A percentile compares a stretch with the other conserved stretches of the same genome.
phyloP scores from a whole-genome alignment of 2,797 vertebrate genomes.

The Phrynocephalus forsythii region DNA sequence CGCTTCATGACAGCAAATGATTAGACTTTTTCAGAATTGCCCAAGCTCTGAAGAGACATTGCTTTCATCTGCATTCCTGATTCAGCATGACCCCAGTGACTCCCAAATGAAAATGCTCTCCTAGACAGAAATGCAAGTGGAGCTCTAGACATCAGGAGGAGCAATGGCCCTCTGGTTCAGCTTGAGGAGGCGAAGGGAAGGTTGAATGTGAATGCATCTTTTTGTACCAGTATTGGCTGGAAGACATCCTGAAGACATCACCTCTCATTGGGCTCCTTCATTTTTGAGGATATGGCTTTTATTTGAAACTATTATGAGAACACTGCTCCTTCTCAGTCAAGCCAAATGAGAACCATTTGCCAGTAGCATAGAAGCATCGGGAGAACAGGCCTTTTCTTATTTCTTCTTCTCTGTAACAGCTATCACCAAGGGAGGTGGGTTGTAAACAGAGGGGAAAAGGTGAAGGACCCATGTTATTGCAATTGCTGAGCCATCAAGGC shows the following conservation, averaged over 20 bases:
- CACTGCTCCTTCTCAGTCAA: slow-evolving; percentile 55
- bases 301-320: slow-evolving; percentile 46
- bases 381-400: slow-evolving; percentile 53
- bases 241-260: slow-evolving; percentile 45
- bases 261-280: slow-evolving; percentile 27
- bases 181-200: too few relatives aligned
- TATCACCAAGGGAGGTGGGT: slow-evolving; percentile 35
- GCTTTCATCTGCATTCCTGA: not conserved
- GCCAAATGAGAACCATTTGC: slow-evolving; percentile 61
- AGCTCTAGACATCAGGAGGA: slow-evolving; percentile 2
- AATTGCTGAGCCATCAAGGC: slow-evolving; percentile 32
- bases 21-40: slow-evolving; percentile 1
- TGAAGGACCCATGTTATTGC: slow-evolving; percentile 30
- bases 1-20: not conserved
- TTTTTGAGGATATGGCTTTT: slow-evolving; percentile 52
- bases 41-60: not conserved
- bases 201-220: slow-evolving; percentile 51
- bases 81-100: not conserved
- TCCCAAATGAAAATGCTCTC: not conserved
- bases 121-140: not conserved
- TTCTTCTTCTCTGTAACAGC: slow-evolving; percentile 11
- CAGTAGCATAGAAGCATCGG: slow-evolving; percentile 40
- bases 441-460: slow-evolving; percentile 21
- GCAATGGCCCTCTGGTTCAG: not conserved
- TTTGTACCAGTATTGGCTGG: slow-evolving; percentile 48